Evolutionary conservation across 1,140 invertebrate species (phyloP).

Genomic region (Drosophila trapezifrons): DNA sequence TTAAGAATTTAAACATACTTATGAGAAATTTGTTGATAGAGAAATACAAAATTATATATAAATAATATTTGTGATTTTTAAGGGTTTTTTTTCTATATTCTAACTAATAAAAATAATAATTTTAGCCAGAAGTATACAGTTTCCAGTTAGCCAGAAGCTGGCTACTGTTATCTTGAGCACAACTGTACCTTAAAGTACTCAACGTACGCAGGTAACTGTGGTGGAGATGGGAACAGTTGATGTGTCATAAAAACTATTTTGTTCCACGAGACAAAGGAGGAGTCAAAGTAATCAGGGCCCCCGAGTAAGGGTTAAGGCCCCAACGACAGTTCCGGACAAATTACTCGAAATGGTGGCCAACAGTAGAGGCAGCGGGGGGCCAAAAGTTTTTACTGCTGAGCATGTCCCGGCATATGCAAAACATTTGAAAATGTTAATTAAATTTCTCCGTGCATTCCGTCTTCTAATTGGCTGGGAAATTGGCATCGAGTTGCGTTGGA

Average conservation of each 20-base stretch:
- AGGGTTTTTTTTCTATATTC: no score
- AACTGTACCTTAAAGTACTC: not conserved
- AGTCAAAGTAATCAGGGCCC: constrained; percentile 63
- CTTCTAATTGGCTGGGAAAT: constrained; percentile 64
- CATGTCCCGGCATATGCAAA: constrained; percentile 66
- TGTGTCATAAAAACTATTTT: constrained; percentile 79
- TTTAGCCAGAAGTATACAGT: no score
- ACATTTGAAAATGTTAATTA: constrained; percentile 78
- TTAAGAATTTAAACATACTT: no score
- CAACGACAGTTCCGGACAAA: constrained; percentile 68
- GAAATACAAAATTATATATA: no score
- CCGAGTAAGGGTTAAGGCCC: constrained; percentile 54
- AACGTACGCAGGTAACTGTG: not conserved
- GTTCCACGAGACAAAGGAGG: constrained; percentile 35
- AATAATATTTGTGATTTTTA: no score
- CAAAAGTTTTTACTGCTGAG: constrained; percentile 51
- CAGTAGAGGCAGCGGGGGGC: not conserved
- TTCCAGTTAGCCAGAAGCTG: no score
- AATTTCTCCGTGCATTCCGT: constrained; percentile 70
- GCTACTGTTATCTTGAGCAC: not conserved
- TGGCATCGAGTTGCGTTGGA: constrained; percentile 21
- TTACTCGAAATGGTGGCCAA: constrained; percentile 30
- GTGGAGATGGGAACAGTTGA: constrained; percentile 52
- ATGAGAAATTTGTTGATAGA: no score
- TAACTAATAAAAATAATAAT: no score